These are phyloP conservation scores for Hyppa rectilinea DNA, from an alignment of 2,888 invertebrate genomes.

Conservation along the genomic window DNA sequence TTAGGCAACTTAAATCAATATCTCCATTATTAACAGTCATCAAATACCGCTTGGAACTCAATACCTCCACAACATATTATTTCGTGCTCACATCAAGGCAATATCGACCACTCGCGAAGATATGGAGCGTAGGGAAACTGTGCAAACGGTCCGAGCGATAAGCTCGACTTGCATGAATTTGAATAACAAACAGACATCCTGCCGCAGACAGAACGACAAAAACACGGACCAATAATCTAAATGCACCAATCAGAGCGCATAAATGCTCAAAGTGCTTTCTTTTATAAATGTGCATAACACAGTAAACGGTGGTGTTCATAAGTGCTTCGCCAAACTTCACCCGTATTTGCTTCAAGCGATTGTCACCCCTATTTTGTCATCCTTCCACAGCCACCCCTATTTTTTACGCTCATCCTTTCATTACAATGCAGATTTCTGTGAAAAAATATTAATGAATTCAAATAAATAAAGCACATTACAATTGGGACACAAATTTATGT, in stretches of 20 bases:
- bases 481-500: too few species aligned
- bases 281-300: slow-evolving; percentile 81
- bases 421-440: slow-evolving; percentile 69
- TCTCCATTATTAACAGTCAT: background rate
- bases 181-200: slow-evolving; percentile 79
- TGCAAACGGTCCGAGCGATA: slow-evolving; percentile 84
- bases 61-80: slow-evolving; percentile 57
- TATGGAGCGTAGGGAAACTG: slow-evolving; percentile 82
- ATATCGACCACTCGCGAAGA: slow-evolving; percentile 80
- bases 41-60: slow-evolving; percentile 9
- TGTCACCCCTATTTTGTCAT: slow-evolving; percentile 78
- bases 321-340: slow-evolving; percentile 76
- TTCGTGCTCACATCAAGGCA: slow-evolving; percentile 71
- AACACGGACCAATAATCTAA: slow-evolving; percentile 74
- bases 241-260: slow-evolving; percentile 66
- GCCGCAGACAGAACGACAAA: slow-evolving; percentile 78
- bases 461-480: background rate
- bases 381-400: background rate
- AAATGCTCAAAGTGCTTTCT: slow-evolving; percentile 72
- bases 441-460: slow-evolving; percentile 37
- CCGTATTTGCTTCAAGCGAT: slow-evolving; percentile 73
- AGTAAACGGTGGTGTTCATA: slow-evolving; percentile 77
- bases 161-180: slow-evolving; percentile 86
- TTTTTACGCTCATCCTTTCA: slow-evolving; percentile 57
- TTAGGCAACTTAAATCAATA: background rate